Percentiles rank a stretch among this genome's conserved stretches.
phyloP scores from a whole-genome alignment of 2,113 vertebrate species.

The Balaenoptera acutorostrata region DNA sequence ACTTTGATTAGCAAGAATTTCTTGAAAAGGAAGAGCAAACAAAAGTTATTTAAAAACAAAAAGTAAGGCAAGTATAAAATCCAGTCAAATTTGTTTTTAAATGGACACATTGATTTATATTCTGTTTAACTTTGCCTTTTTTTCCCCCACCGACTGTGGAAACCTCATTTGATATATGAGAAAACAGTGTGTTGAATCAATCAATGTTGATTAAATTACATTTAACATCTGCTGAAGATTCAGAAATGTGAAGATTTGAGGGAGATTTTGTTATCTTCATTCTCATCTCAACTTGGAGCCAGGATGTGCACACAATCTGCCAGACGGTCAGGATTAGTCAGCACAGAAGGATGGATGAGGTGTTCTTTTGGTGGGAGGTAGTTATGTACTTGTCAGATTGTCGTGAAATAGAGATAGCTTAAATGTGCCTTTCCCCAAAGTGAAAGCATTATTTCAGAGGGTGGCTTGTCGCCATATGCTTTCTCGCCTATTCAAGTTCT shows the following conservation, averaged over 20 bases:
- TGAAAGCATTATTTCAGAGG: not conserved
- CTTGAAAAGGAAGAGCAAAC: not conserved
- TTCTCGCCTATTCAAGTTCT: not conserved
- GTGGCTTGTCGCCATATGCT: not conserved
- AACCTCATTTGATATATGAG: not conserved
- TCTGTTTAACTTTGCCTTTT: not conserved
- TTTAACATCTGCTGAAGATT: not conserved
- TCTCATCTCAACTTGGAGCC: not conserved
- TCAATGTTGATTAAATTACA: not conserved
- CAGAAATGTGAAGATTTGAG: not conserved
- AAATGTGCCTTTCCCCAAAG: not conserved
- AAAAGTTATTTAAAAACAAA: not conserved
- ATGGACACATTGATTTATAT: not conserved
- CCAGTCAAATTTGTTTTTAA: not conserved
- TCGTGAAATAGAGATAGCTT: not conserved
- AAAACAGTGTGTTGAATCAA: not conserved
- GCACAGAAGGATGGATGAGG: not conserved
- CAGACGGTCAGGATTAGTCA: slow-evolving; percentile 8
- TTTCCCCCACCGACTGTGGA: not conserved
- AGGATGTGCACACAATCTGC: not conserved
- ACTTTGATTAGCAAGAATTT: not conserved
- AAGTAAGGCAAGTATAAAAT: not conserved
- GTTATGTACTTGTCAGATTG: not conserved
- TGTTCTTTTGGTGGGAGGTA: not conserved
- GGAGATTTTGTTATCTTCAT: not conserved